Conservation (phyloP, 1,140 invertebrate species). For the Dendroctonus ponderosae region DNA sequence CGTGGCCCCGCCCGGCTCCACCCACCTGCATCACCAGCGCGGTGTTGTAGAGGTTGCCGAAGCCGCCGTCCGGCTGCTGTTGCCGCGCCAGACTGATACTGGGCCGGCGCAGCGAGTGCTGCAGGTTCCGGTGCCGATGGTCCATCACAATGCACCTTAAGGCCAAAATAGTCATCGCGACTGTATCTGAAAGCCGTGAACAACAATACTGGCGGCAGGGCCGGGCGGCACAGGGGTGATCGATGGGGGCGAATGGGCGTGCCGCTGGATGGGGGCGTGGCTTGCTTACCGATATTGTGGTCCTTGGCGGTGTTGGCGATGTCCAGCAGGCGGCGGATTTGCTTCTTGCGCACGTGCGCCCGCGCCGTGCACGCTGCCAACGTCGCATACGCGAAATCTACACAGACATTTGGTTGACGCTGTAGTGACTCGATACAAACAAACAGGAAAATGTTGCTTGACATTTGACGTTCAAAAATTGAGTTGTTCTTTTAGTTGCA, state of each 20-base stretch:
- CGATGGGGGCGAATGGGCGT: not conserved
- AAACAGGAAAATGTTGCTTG: not conserved
- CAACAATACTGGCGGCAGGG: slow-evolving; percentile 30
- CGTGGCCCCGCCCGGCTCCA: not conserved
- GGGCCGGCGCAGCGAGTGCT: slow-evolving; percentile 73
- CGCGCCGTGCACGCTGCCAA: slow-evolving; percentile 73
- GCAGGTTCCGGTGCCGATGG: slow-evolving; percentile 73
- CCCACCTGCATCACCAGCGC: slow-evolving; percentile 72
- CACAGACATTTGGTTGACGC: too few species aligned
- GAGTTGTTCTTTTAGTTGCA: too few species aligned
- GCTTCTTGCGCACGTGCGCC: slow-evolving; percentile 75
- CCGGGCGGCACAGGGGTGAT: slow-evolving; percentile 1
- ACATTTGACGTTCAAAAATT: too few species aligned
- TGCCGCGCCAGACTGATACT: slow-evolving; percentile 70
- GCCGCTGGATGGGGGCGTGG: not conserved
- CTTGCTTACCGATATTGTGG: slow-evolving; percentile 66
- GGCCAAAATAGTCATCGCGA: slow-evolving; percentile 79
- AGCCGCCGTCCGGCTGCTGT: slow-evolving; percentile 76
- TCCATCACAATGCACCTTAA: slow-evolving; percentile 82
- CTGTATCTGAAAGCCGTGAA: slow-evolving; percentile 63
- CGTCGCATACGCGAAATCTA: slow-evolving; percentile 65
- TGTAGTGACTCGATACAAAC: not conserved
- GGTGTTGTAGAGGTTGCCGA: slow-evolving; percentile 77
- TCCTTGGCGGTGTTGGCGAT: slow-evolving; percentile 74
- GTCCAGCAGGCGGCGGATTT: slow-evolving; percentile 72